phyloP scores from a whole-genome alignment of 2,113 vertebrate species.

The Struthio camelus region DNA sequence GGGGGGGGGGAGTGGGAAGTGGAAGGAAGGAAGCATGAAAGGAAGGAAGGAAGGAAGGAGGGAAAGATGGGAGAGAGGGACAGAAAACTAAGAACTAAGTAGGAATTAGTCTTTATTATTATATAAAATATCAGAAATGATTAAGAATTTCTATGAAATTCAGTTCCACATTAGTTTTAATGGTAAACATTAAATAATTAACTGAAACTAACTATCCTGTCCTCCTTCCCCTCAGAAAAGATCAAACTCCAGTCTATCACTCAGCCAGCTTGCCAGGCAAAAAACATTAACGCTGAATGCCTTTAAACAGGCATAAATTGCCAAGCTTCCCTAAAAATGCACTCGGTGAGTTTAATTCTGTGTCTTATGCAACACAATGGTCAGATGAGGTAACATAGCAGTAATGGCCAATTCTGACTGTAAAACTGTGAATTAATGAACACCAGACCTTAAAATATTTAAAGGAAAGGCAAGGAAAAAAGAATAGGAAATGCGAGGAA shows the following conservation, averaged over 20 bases:
- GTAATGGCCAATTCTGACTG: not conserved
- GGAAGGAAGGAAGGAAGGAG: not conserved
- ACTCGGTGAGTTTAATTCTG: not conserved
- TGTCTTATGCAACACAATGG: fast-evolving
- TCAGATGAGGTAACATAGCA: not conserved
- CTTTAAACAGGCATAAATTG: not conserved
- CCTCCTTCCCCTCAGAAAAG: not conserved
- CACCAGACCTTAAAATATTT: not conserved
- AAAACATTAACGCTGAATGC: not conserved
- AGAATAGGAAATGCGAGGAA: not conserved
- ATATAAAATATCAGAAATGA: not conserved
- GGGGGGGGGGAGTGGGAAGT: too few relatives aligned
- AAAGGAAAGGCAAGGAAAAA: not conserved
- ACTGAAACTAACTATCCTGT: not conserved
- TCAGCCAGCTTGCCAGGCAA: not conserved
- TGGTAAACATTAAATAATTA: not conserved
- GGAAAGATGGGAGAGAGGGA: not conserved
- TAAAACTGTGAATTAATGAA: not conserved
- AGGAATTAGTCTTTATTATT: not conserved
- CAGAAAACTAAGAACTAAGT: not conserved
- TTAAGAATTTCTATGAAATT: not conserved
- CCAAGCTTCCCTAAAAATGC: not conserved
- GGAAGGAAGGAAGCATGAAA: not conserved
- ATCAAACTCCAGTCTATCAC: not conserved
- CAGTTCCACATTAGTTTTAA: not conserved